These are phyloP conservation scores for Ctenicera cuprea DNA, from an alignment of 2,888 invertebrate genomes.

Conservation along the genomic window DNA sequence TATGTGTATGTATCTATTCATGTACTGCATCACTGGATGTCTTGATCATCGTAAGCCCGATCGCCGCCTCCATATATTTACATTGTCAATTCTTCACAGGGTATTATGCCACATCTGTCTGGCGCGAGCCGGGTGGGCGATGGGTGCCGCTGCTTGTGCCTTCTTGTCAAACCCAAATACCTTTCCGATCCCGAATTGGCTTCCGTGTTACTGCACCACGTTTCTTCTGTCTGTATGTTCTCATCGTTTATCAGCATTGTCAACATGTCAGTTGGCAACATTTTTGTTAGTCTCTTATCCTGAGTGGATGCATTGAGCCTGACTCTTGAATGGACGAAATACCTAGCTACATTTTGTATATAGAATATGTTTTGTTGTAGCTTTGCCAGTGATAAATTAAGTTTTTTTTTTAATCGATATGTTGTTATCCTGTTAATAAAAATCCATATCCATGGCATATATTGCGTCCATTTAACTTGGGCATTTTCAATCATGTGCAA, in stretches of 20 bases:
- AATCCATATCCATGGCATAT: conserved; percentile 64
- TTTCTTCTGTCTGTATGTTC: conserved; percentile 64
- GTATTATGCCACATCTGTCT: conserved; percentile 56
- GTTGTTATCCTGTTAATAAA: conserved; percentile 58
- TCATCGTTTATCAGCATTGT: conserved; percentile 60
- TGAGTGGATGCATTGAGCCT: conserved; percentile 60
- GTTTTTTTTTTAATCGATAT: conserved; percentile 50
- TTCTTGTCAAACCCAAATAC: conserved; percentile 66
- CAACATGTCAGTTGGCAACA: conserved; percentile 64
- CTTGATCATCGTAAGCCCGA: conserved; percentile 67
- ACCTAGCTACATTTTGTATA: conserved; percentile 69
- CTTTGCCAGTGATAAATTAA: conserved; percentile 66
- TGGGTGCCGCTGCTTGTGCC: conserved; percentile 71
- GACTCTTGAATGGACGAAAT: conserved; percentile 70
- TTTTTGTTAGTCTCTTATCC: conserved; percentile 67
- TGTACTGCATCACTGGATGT: conserved; percentile 71
- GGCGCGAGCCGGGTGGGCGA: conserved; percentile 54
- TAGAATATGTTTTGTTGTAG: conserved; percentile 70
- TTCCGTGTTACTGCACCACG: conserved; percentile 70
- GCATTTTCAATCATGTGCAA: conserved; percentile 73
- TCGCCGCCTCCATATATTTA: conserved; percentile 62
- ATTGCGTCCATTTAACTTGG: conserved; percentile 72
- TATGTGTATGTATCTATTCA: conserved; percentile 71
- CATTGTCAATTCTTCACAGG: conserved; percentile 61
- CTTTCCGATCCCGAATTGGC: conserved; percentile 65